Evolutionary conservation across 2,888 invertebrate genomes (phyloP), one percentile per base, ranked within the genome.

Genomic region (Dryobota labecula): DNA sequence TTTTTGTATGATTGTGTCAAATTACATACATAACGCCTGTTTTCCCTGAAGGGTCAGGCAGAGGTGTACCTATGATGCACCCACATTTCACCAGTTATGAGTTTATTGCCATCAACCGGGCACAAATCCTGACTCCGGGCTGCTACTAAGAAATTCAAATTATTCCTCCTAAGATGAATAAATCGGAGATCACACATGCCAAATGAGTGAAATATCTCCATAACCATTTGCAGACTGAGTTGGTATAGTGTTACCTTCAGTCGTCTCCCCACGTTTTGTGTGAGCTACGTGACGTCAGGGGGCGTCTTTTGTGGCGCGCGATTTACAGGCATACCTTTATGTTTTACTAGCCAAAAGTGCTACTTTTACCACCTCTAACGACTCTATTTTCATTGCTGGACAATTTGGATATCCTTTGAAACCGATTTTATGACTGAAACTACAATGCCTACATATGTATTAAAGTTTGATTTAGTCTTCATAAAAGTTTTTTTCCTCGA

Each of bases 281-380:
- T n/a, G 53, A n/a, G 49, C 43, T 49, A 72, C 82, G 82, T 82
- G 72, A 79, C 68, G 82, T 54, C 64, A 62, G 13, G 27, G 18
- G 15, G 47, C 30, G 33, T 61, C 62, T 81, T 82, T 68, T 66
- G 72, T 82, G 45, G 47, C 41, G 51, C 33, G 20, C 65, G 45
- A 77, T 79, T 79, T 79, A 79, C 70, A 47, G 47, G 13, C 68
- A 45, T 72, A 71, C 72, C 49, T 79, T 58, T 71, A 67, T 61
- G 45, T 82, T 82, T 77, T 82, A 82, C 57, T 62, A 49, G 67
- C 30, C 43, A 20, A 49, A 61, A 70, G 60, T 38, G 49, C 67
- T 27, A 53, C 41, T 67, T 51, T 61, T 43, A 64, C 70, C 49
- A 33, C 49, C 20, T 70, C 49, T 33, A 38, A 57, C 67, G 54